Percentiles rank a stretch among this genome's conserved stretches.
These are phyloP conservation scores for Campaea margaritaria DNA, from an alignment of 2,888 invertebrate genomes.

Conservation along the genomic window DNA sequence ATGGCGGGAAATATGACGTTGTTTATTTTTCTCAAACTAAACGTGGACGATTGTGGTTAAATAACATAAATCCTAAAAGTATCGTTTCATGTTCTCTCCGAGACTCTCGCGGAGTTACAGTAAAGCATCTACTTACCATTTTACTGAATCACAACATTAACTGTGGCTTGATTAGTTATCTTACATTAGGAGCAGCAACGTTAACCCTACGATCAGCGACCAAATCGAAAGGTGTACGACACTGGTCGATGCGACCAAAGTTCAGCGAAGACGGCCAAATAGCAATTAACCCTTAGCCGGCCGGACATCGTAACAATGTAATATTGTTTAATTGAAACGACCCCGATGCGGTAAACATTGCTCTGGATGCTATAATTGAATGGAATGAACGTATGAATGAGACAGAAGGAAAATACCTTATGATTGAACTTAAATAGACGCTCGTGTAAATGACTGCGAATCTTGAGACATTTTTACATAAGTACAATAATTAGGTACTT, in stretches of 20 bases:
- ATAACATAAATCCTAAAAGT: too few species aligned
- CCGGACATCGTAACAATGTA: slow-evolving; percentile 74
- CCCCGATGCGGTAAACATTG: slow-evolving; percentile 65
- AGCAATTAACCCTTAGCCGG: slow-evolving; percentile 76
- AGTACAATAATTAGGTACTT: too few species aligned
- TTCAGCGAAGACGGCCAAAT: slow-evolving; percentile 76
- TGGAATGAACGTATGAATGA: slow-evolving; percentile 57
- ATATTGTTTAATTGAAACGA: slow-evolving; percentile 82
- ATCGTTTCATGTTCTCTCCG: too few species aligned
- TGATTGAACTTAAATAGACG: slow-evolving; percentile 36
- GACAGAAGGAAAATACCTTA: slow-evolving; percentile 18
- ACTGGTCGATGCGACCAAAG: slow-evolving; percentile 71
- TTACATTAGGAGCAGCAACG: too few species aligned
- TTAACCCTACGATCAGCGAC: slow-evolving; percentile 41
- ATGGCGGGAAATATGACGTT: too few species aligned
- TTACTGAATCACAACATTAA: too few species aligned
- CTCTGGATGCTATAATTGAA: slow-evolving; percentile 60
- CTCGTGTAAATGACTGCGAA: slow-evolving; percentile 15
- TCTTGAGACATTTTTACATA: background rate
- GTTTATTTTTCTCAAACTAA: too few species aligned
- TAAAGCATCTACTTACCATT: too few species aligned
- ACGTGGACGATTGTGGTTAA: too few species aligned
- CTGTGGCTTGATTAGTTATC: too few species aligned
- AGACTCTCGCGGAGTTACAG: too few species aligned
- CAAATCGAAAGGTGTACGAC: slow-evolving; percentile 77